Conservation (phyloP, 2,113 vertebrate genomes). For the Pomatostomus ruficeps region DNA sequence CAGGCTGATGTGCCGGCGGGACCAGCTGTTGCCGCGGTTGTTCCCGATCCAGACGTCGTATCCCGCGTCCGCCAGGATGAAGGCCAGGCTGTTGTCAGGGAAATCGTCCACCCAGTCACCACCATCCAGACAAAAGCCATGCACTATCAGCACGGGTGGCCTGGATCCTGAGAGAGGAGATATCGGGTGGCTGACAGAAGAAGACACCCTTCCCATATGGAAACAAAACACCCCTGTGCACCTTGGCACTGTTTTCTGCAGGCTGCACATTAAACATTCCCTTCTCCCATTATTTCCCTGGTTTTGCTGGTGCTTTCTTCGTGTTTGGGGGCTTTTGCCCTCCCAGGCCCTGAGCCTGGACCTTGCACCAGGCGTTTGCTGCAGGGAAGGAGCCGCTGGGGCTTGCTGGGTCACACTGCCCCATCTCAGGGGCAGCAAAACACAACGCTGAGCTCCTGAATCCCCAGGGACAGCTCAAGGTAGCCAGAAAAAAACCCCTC, state of each 20-base stretch:
- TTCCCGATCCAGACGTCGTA: conserved; percentile 81
- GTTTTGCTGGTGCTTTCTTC: neutral
- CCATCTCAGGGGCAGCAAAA: neutral
- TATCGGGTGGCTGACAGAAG: rapidly evolving
- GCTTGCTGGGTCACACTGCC: rapidly evolving
- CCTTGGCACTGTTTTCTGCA: neutral
- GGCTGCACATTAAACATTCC: neutral
- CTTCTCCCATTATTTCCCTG: neutral
- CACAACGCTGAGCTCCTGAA: neutral
- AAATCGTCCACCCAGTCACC: conserved; percentile 84
- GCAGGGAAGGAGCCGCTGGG: neutral
- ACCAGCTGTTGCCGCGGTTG: conserved; percentile 85
- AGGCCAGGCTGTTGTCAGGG: conserved; percentile 77
- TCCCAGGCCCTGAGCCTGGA: neutral
- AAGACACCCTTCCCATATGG: neutral
- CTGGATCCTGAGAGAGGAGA: conserved; percentile 51
- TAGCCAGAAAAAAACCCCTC: neutral
- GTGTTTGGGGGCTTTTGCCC: neutral
- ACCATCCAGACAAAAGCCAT: conserved; percentile 80
- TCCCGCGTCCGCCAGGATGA: conserved; percentile 55
- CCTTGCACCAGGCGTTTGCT: neutral
- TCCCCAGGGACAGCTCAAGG: neutral
- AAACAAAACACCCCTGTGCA: neutral
- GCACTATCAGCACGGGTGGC: conserved; percentile 76
- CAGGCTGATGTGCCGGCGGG: conserved; percentile 70